A percentile compares a stretch with the other conserved stretches of the same genome.
phyloP scores from a whole-genome alignment of 2,888 invertebrate species.

The Trissoscelio sp. region DNA sequence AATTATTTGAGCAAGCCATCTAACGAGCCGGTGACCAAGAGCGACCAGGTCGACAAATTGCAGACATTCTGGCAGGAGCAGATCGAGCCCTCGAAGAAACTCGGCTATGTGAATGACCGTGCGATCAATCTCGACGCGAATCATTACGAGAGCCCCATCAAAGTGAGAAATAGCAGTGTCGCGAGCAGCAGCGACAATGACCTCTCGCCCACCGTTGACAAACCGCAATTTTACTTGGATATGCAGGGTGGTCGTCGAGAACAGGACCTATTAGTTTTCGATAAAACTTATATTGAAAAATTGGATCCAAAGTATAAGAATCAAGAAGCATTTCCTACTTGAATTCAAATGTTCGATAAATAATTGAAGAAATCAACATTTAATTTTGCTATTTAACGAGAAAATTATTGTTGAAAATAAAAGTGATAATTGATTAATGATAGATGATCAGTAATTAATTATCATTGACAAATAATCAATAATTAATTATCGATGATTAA shows the following conservation, averaged over 20 bases:
- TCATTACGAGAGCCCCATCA: slow-evolving; percentile 80
- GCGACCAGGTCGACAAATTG: slow-evolving; percentile 80
- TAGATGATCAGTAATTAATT: too few species aligned
- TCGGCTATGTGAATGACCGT: slow-evolving; percentile 78
- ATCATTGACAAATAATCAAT: too few species aligned
- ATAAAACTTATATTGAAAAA: slow-evolving; percentile 68
- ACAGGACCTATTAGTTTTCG: slow-evolving; percentile 75
- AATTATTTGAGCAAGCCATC: slow-evolving; percentile 80
- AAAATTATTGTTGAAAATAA: too few species aligned
- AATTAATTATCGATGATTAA: neutral
- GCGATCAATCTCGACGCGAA: slow-evolving; percentile 70
- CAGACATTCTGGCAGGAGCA: slow-evolving; percentile 79
- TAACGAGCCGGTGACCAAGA: slow-evolving; percentile 77
- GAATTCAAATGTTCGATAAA: neutral
- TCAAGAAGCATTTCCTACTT: slow-evolving; percentile 31
- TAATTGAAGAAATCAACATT: too few species aligned
- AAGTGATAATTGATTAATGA: too few species aligned
- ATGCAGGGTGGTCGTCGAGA: slow-evolving; percentile 79
- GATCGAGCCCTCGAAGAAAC: slow-evolving; percentile 72
- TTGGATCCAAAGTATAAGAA: slow-evolving; percentile 43
- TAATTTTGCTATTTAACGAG: too few species aligned
- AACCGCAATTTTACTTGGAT: slow-evolving; percentile 80
- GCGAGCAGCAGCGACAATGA: slow-evolving; percentile 80
- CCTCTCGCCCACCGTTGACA: slow-evolving; percentile 73
- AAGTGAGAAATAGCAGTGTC: slow-evolving; percentile 76